These are phyloP conservation scores for Drosophila multiciliata DNA, from an alignment of 2,888 invertebrate species.

Conservation along the genomic window DNA sequence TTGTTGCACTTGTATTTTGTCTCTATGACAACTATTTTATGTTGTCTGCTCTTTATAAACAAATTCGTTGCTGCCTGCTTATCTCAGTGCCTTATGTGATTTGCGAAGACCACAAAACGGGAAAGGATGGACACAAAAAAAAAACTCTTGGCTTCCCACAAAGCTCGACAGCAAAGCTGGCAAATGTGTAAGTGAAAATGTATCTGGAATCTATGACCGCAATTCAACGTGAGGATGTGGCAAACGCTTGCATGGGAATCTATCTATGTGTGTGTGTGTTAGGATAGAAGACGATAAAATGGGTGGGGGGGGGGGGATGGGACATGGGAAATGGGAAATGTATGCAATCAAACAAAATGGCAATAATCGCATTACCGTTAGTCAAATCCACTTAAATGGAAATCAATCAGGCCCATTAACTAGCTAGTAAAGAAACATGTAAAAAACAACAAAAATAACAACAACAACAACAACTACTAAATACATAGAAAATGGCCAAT, in stretches of 20 bases:
- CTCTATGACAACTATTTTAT: conserved; percentile 6
- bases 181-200: conserved; percentile 13
- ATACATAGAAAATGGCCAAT: conserved; percentile 44
- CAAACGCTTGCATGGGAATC: neutral
- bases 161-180: neutral
- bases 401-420: conserved; percentile 73
- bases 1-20: neutral
- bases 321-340: neutral
- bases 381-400: conserved; percentile 66
- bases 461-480: conserved; percentile 32
- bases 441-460: conserved; percentile 30
- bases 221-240: conserved; percentile 34
- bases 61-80: conserved; percentile 1
- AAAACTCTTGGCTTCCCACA: conserved; percentile 11
- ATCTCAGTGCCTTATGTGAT: neutral
- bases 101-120: neutral
- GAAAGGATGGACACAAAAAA: conserved; percentile 1
- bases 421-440: conserved; percentile 29
- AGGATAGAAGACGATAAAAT: neutral
- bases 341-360: conserved; percentile 44
- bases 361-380: conserved; percentile 72
- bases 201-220: conserved; percentile 45
- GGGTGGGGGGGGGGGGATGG: neutral
- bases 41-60: neutral
- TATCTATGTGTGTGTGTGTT: neutral